phyloP scores from a whole-genome alignment of 2,113 vertebrate species.

The Pelodiscus sinensis region DNA sequence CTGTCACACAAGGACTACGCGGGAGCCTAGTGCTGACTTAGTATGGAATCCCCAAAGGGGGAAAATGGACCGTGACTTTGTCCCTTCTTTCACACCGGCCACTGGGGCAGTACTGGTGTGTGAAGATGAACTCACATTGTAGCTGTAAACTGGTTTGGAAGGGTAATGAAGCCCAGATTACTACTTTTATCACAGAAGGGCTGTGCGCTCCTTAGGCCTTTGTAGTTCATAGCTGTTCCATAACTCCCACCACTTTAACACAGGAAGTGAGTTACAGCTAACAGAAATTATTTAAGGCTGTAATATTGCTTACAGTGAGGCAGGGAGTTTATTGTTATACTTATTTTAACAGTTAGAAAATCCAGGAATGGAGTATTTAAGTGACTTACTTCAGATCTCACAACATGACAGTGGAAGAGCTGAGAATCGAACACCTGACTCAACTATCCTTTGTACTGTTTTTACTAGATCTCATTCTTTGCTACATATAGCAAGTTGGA shows the following conservation, averaged over 20 bases:
- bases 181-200: not conserved
- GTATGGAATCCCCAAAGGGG: not conserved
- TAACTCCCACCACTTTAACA: rapidly evolving
- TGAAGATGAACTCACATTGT: not conserved
- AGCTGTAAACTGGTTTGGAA: not conserved
- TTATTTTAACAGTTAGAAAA: not conserved
- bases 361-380: not conserved
- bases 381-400: not conserved
- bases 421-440: not conserved
- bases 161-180: not conserved
- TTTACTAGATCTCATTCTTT: not conserved
- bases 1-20: not conserved
- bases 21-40: not conserved
- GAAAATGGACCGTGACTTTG: not conserved
- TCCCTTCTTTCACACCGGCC: not conserved
- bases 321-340: not conserved
- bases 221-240: not conserved
- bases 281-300: not conserved
- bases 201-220: not conserved
- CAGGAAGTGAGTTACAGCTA: not conserved
- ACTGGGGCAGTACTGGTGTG: not conserved
- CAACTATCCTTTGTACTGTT: too few relatives aligned
- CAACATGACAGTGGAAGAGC: not conserved
- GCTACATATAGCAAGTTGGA: not conserved
- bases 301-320: too few relatives aligned